Evolutionary conservation across 1,140 invertebrate species (phyloP).

Genomic region (roundworm (Caenorhabditis elegans)): WBcel235 BX284602.5:10078001-10078500

Average conservation of each 20-base stretch:
- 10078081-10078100: background rate
- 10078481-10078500: too few species aligned
- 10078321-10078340: background rate
- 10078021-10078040: background rate
- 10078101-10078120: background rate
- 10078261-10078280: background rate
- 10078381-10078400: background rate
- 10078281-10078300: too few species aligned
- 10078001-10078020: background rate
- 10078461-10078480: too few species aligned
- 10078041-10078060: constrained; percentile 11
- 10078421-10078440: constrained; percentile 2
- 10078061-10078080: background rate
- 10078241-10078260: too few species aligned
- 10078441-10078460: background rate
- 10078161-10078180: background rate
- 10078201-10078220: too few species aligned
- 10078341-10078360: background rate
- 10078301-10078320: background rate
- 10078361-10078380: constrained; percentile 11
- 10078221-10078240: too few species aligned
- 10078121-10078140: background rate
- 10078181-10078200: too few species aligned
- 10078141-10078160: background rate
- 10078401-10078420: background rate